These are phyloP conservation scores for Falco concolor DNA, from an alignment of 2,797 vertebrate species.

Conservation along the genomic window DNA sequence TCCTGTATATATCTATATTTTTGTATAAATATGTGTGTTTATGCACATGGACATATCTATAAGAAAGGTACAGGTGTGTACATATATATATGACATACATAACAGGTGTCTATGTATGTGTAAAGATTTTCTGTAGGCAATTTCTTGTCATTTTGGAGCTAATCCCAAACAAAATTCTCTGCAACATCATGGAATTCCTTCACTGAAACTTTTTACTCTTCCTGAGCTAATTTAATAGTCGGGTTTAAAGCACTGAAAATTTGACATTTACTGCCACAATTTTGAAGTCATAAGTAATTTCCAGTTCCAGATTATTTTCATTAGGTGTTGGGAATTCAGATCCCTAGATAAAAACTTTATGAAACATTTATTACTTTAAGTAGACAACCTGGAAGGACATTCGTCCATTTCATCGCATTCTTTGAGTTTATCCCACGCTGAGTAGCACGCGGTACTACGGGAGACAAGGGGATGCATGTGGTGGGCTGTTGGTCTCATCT, in stretches of 20 bases:
- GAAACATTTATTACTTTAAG: neutral
- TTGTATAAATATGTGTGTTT: neutral
- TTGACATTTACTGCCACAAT: neutral
- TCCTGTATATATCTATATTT: fast-evolving
- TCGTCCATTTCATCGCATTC: neutral
- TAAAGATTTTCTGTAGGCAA: too few relatives aligned
- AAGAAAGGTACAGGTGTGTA: neutral
- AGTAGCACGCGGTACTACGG: fast-evolving
- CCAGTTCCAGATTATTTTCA: neutral
- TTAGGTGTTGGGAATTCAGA: neutral
- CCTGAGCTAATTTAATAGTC: neutral
- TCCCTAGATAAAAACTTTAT: neutral
- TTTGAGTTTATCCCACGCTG: neutral
- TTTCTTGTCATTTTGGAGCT: neutral
- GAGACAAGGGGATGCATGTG: neutral
- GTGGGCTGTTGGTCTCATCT: neutral
- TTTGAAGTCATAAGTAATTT: neutral
- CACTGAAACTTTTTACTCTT: neutral
- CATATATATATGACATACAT: too few relatives aligned
- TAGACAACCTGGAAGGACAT: neutral
- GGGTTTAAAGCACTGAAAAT: neutral
- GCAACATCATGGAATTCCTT: neutral
- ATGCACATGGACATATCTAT: fast-evolving
- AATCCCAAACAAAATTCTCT: neutral
- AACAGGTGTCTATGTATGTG: too few relatives aligned